phyloP scores from a whole-genome alignment of 2,888 invertebrate genomes.

The Mayetiola destructor region DNA sequence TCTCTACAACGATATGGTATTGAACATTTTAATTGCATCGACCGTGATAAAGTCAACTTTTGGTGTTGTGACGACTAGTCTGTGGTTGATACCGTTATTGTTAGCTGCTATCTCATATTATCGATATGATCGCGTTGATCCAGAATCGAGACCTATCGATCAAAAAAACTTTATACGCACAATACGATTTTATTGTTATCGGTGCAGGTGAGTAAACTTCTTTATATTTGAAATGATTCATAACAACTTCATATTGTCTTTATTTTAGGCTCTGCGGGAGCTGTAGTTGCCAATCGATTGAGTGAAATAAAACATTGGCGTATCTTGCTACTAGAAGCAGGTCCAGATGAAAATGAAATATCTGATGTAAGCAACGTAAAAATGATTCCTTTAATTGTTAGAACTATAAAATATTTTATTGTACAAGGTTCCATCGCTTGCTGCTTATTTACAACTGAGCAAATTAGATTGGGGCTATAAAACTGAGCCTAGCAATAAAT shows the following conservation, averaged over 20 bases:
- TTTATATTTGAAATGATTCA: no score
- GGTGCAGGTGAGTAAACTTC: no score
- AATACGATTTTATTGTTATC: conserved; percentile 72
- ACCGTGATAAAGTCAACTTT: conserved; percentile 60
- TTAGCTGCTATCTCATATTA: conserved; percentile 69
- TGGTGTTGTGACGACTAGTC: conserved; percentile 57
- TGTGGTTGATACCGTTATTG: conserved; percentile 72
- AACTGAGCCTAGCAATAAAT: conserved; percentile 65
- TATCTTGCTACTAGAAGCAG: conserved; percentile 66
- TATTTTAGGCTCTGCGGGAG: conserved; percentile 51
- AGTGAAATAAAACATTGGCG: conserved; percentile 65
- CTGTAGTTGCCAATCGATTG: conserved; percentile 69
- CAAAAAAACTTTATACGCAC: conserved; percentile 48
- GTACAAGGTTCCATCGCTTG: conserved; percentile 47
- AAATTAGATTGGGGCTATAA: conserved; percentile 83
- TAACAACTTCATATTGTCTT: no score
- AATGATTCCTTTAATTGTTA: not conserved
- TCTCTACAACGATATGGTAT: conserved; percentile 48
- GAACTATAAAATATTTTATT: not conserved
- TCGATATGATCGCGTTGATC: conserved; percentile 66
- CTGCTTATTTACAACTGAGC: conserved; percentile 72
- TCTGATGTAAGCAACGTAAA: conserved; percentile 46
- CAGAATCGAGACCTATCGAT: conserved; percentile 61
- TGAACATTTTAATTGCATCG: conserved; percentile 60
- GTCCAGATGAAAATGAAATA: conserved; percentile 77